A percentile compares a stretch with the other conserved stretches of the same genome.
These are phyloP conservation scores for Lacerta agilis DNA, from an alignment of 2,797 vertebrate species.

Conservation along the genomic window DNA sequence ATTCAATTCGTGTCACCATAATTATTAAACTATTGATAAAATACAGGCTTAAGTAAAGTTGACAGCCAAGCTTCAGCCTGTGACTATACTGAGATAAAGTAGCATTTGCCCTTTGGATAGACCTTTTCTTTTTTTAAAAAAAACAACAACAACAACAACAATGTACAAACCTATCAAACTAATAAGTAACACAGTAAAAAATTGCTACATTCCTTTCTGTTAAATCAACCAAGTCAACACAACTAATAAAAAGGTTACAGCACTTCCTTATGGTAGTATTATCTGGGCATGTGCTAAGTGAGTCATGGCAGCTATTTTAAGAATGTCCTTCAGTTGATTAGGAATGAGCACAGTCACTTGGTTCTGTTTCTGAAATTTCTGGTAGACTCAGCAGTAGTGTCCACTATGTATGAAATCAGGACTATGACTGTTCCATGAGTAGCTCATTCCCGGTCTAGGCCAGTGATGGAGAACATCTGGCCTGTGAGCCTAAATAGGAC, in stretches of 20 bases:
- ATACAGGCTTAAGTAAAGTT: constrained; percentile 6
- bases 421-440: no score
- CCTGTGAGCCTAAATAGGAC: no score
- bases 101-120: not conserved
- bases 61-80: not conserved
- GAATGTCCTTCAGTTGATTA: not conserved
- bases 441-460: not conserved
- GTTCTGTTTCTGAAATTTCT: no score
- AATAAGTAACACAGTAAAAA: not conserved
- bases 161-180: no score
- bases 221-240: not conserved
- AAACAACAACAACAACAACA: no score
- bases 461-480: not conserved
- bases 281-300: not conserved
- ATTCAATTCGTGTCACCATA: not conserved
- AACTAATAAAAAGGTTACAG: not conserved
- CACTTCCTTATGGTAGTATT: not conserved
- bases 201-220: not conserved
- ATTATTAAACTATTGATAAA: not conserved
- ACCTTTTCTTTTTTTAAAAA: not conserved
- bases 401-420: no score
- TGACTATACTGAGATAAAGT: not conserved
- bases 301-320: not conserved
- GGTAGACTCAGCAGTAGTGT: no score
- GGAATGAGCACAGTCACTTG: not conserved